Evolutionary conservation across 30 jellyfish, hydroid and myxozoan species (phyloP).

Genomic region (Hydractinia echinata): DNA sequence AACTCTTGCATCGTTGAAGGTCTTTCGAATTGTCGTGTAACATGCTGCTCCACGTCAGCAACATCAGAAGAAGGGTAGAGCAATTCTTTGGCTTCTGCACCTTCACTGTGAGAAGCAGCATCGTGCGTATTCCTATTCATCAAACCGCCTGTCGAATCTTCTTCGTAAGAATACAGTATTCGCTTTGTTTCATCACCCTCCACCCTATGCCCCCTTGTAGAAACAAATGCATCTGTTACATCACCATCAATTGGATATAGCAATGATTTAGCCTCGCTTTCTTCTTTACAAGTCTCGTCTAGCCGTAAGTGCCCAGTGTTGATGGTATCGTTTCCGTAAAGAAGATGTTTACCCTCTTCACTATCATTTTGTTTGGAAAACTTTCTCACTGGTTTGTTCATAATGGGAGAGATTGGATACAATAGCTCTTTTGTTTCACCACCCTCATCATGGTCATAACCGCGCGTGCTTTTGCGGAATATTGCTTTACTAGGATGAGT

Average conservation of each 20-base stretch:
- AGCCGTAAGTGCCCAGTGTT: conserved; percentile 22
- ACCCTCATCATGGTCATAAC: conserved; percentile 14
- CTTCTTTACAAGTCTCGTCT: conserved; percentile 20
- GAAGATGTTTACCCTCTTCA: conserved; percentile 1
- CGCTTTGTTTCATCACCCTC: conserved; percentile 55
- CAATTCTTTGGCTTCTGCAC: conserved; percentile 9
- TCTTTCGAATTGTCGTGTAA: not conserved
- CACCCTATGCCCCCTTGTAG: conserved; percentile 31
- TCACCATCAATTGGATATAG: conserved; percentile 43
- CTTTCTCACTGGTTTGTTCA: not conserved
- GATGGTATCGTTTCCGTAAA: not conserved
- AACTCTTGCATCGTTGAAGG: conserved; percentile 29
- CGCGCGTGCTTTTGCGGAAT: conserved; percentile 9
- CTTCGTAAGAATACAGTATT: conserved; percentile 44
- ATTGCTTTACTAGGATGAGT: not conserved
- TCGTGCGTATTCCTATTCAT: not conserved
- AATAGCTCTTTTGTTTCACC: conserved; percentile 25
- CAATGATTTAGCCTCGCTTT: conserved; percentile 44
- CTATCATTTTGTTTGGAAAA: not conserved
- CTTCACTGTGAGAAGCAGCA: not conserved
- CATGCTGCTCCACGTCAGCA: too few relatives aligned
- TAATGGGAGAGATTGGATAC: conserved; percentile 21
- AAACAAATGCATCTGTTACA: not conserved
- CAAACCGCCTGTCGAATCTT: not conserved
- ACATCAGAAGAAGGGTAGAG: conserved; percentile 18